Percentiles rank a stretch among this genome's conserved stretches.
Evolutionary conservation across 2,113 vertebrate species (phyloP).

Genomic region (Phalacrocorax carbo): DNA sequence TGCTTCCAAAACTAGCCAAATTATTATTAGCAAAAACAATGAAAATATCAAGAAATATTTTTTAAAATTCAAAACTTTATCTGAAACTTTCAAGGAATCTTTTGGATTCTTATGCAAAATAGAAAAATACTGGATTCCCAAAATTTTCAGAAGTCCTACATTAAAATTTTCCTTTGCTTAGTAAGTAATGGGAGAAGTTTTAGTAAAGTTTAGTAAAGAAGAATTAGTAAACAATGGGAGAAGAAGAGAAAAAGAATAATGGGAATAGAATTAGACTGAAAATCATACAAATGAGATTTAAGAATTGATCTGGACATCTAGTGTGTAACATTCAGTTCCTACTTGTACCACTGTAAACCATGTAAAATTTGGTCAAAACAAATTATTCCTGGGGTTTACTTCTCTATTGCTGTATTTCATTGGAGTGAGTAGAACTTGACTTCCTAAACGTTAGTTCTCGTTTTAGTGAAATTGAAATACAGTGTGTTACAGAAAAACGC

Average conservation of each 20-base stretch:
- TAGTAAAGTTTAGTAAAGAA: no score
- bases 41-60: neutral
- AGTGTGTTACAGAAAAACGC: neutral
- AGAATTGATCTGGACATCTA: neutral
- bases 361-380: neutral
- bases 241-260: neutral
- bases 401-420: neutral
- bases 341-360: neutral
- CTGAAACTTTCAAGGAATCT: neutral
- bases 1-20: neutral
- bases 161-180: neutral
- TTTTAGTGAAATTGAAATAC: neutral
- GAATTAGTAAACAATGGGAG: neutral
- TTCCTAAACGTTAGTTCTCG: neutral
- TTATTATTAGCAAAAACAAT: neutral
- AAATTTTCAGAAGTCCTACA: neutral
- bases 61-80: neutral
- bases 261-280: neutral
- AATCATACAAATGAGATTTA: neutral
- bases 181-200: no score
- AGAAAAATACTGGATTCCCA: neutral
- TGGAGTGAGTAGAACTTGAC: neutral
- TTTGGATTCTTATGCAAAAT: neutral
- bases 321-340: neutral
- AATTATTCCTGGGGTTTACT: neutral